These are phyloP conservation scores for Myiozetetes cayanensis DNA, from an alignment of 2,113 vertebrate genomes.

Conservation along the genomic window DNA sequence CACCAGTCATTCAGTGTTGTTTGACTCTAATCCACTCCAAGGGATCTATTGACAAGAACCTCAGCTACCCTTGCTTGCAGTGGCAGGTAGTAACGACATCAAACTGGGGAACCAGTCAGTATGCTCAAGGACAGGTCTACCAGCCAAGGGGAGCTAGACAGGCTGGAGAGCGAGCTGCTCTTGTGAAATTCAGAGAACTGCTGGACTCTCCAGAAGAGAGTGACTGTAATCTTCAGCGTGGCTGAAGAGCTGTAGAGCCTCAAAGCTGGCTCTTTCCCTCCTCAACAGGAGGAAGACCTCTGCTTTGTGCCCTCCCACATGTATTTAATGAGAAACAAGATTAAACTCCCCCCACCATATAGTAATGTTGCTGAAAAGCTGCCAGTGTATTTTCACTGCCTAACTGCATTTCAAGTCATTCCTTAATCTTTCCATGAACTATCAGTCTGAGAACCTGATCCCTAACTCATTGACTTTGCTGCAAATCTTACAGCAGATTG, in stretches of 20 bases:
- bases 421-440: neutral
- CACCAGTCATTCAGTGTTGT: neutral
- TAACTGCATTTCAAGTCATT: neutral
- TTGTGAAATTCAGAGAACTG: neutral
- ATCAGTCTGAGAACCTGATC: neutral
- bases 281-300: rapidly evolving
- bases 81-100: neutral
- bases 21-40: neutral
- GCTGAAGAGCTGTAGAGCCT: neutral
- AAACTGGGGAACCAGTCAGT: neutral
- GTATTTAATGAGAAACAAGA: neutral
- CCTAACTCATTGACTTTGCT: neutral
- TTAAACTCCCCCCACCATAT: neutral
- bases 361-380: neutral
- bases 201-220: neutral
- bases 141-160: neutral
- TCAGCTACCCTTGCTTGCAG: neutral
- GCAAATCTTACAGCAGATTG: neutral
- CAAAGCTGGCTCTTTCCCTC: neutral
- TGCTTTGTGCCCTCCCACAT: neutral
- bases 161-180: neutral
- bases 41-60: neutral
- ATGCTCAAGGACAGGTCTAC: neutral
- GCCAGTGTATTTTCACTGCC: neutral
- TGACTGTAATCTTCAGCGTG: neutral